These are phyloP conservation scores for Papilio machaon DNA, from an alignment of 1,140 invertebrate genomes.

Conservation along the genomic window DNA sequence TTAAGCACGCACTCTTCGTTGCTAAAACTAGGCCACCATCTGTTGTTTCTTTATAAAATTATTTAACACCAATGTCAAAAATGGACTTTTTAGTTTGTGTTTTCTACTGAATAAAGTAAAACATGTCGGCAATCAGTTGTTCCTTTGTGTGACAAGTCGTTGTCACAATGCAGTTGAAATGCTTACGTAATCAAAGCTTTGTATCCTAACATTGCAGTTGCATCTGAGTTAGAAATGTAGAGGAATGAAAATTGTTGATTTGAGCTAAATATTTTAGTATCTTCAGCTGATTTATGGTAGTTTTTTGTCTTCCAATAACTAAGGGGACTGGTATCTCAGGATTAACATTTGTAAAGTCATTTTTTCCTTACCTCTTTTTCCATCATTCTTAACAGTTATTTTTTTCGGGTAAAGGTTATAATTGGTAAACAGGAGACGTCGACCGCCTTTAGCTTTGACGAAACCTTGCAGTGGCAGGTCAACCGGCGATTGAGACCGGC, in stretches of 20 bases:
- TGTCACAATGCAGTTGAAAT: background rate
- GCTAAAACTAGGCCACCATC: background rate
- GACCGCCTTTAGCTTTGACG: slow-evolving; percentile 45
- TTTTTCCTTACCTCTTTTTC: slow-evolving; percentile 48
- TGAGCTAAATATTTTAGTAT: too few species aligned
- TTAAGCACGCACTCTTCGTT: background rate
- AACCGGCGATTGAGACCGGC: slow-evolving; percentile 60
- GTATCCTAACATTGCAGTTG: background rate
- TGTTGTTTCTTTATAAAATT: background rate
- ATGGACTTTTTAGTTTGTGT: background rate
- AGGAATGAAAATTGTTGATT: background rate
- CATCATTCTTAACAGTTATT: slow-evolving; percentile 51
- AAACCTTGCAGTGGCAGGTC: slow-evolving; percentile 54
- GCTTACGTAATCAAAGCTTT: background rate
- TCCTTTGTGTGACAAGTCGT: background rate
- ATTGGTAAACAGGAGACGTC: slow-evolving; percentile 56
- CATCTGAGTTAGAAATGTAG: background rate
- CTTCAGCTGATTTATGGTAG: too few species aligned
- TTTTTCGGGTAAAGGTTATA: slow-evolving; percentile 50
- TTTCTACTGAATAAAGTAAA: background rate
- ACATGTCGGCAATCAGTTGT: background rate
- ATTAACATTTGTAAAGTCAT: background rate
- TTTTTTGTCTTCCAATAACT: too few species aligned
- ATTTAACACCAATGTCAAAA: background rate
- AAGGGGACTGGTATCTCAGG: background rate